These are phyloP conservation scores for Alouatta palliata DNA, from an alignment of 2,113 vertebrate species.

Conservation along the genomic window DNA sequence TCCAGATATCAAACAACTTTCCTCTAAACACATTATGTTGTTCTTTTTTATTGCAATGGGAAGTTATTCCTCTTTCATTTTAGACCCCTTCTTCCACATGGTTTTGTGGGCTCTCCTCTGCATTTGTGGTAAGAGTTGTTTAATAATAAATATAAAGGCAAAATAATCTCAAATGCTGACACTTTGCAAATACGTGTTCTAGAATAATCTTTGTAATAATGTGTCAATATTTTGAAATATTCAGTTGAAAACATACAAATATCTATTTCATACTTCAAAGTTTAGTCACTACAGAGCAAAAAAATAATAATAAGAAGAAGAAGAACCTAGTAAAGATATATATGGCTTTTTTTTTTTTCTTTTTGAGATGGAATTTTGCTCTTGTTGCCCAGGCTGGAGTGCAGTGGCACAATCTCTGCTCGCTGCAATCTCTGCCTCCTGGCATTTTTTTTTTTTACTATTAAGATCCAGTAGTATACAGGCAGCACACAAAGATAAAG, in stretches of 20 bases:
- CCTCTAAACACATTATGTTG: background rate
- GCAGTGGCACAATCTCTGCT: no score
- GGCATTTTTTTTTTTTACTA: background rate
- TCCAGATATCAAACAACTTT: background rate
- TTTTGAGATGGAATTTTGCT: no score
- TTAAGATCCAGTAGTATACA: background rate
- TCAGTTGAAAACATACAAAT: background rate
- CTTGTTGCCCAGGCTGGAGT: no score
- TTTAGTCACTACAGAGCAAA: background rate
- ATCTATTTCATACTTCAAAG: background rate
- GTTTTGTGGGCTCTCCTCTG: background rate
- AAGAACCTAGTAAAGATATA: background rate
- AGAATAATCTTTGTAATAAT: background rate
- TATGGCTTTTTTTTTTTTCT: background rate
- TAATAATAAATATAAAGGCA: background rate
- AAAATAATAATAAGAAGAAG: background rate
- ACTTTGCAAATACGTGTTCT: background rate
- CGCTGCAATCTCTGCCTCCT: no score
- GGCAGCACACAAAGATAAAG: background rate
- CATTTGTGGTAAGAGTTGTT: background rate
- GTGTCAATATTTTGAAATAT: background rate
- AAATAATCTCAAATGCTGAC: background rate
- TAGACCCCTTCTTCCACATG: background rate
- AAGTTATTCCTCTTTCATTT: background rate
- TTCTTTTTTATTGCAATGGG: background rate